phyloP scores from a whole-genome alignment of 2,113 vertebrate genomes.

The Coptodon bakossiorum region DNA sequence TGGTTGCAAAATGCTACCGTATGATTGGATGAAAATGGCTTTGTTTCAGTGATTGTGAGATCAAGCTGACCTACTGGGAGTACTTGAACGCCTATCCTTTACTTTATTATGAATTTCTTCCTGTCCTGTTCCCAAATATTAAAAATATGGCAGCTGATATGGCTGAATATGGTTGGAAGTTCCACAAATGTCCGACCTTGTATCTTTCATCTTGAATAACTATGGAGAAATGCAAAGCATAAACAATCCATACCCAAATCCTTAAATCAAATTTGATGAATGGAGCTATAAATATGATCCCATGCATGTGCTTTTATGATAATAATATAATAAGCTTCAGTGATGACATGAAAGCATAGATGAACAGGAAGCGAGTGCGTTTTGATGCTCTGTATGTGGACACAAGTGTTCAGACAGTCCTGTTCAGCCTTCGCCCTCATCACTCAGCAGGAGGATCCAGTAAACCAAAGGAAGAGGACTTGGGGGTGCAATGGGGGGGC shows the following conservation, averaged over 20 bases:
- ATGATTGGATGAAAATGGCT: neutral
- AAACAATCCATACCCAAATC: neutral
- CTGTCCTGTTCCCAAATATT: neutral
- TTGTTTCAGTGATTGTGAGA: neutral
- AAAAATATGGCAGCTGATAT: neutral
- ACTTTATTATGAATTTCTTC: neutral
- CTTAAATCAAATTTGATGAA: neutral
- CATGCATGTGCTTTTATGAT: neutral
- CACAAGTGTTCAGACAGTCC: constrained; percentile 1
- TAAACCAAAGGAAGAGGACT: constrained; percentile 57
- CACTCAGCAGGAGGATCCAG: constrained; percentile 67
- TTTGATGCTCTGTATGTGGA: constrained; percentile 3
- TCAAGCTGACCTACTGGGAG: neutral
- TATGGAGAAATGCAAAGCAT: neutral
- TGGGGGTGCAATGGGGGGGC: neutral
- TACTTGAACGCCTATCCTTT: neutral
- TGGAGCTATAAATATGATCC: neutral
- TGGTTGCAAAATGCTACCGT: accelerated
- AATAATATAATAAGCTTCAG: neutral
- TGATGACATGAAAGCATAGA: neutral
- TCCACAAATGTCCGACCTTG: neutral
- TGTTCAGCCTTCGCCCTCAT: constrained; percentile 21
- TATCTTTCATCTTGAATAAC: neutral
- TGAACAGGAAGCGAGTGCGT: neutral
- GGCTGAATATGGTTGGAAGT: neutral